Evolutionary conservation across 2,113 vertebrate species (phyloP), one percentile per base, ranked within the genome.

Genomic region (Piliocolobus tephrosceles): DNA sequence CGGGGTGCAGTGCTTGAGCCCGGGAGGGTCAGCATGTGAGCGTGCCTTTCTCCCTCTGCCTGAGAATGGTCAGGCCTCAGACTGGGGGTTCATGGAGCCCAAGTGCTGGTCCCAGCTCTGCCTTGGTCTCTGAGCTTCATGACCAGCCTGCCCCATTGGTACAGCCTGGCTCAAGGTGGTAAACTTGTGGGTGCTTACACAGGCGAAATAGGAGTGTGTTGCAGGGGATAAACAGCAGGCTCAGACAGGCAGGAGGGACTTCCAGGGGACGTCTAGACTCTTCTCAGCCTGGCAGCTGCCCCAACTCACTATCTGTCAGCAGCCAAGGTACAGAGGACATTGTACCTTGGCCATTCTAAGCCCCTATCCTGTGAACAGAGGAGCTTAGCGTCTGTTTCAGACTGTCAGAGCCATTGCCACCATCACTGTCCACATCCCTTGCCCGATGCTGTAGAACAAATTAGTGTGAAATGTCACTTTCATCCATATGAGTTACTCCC

Each of bases 291-390:
- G 17, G 13, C 45, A 4, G 35, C 79, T 30, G 72, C 58, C 58
- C 12, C 18, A 10, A 47, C 57, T n/a, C 12, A 0, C 45, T 20
- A 10, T 38, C 70, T 66, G 52, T 43, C 20, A 5, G 4, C 57
- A 40, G 40, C 32, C 35, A 27, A 79, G 5, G 23, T 30, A 17
- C 25, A 66, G 50, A 16, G 17, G 11, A 45, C 35, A 4, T 27
- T 32, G 9, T 50, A 50, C 47, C 47, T 14, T 52, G 64, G 18
- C 76, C 20, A 2, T 78, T 78, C 23, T 0, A 0, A 91, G n/a
- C 45, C 64, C 1, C 4, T 25, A 4, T 17, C 80, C 66, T 61
- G 40, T 85, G 70, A 52, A 58, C 8, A 30, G 79, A 85, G 38
- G n/a, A 25, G 3, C 82, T 27, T 43, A 22, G 40, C 27, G 23